A percentile compares a stretch with the other conserved stretches of the same genome.
Conservation (phyloP, 2,113 vertebrate genomes). For the human region GRCh38 chr6:86617501-86618000, state of each 20-base stretch:
- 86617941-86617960: background rate
- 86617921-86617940: background rate
- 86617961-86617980: background rate
- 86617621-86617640: background rate
- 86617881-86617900: background rate
- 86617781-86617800: background rate
- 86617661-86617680: background rate
- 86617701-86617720: background rate
- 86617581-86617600: background rate
- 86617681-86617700: background rate
- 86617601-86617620: background rate
- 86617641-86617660: background rate
- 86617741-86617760: background rate
- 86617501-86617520: no score
- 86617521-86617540: no score
- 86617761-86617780: background rate
- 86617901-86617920: background rate
- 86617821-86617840: background rate
- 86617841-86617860: background rate
- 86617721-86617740: background rate
- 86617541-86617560: background rate
- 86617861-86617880: background rate
- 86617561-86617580: background rate
- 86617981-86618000: background rate
- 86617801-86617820: background rate